phyloP scores from a whole-genome alignment of 35 echinoderm and acorn worm genomes.

The Holothuria glaberrima region DNA sequence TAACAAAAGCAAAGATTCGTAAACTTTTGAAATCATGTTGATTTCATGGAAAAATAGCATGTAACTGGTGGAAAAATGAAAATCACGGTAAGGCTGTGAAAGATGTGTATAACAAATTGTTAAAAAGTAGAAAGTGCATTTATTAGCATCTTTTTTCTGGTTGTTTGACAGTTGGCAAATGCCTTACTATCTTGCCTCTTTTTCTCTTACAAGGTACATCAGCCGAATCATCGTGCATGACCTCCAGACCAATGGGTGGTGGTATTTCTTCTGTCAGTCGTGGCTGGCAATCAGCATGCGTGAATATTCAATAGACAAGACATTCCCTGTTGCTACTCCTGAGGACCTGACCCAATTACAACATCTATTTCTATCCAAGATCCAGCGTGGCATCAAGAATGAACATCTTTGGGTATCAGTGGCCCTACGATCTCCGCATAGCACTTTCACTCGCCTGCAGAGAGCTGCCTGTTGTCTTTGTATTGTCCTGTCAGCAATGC shows the following conservation, averaged over 20 bases:
- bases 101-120: no score
- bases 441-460: slow-evolving; percentile 90
- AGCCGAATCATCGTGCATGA: slow-evolving; percentile 92
- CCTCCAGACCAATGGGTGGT: slow-evolving; percentile 74
- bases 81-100: no score
- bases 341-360: slow-evolving; percentile 83
- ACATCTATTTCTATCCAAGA: slow-evolving; percentile 72
- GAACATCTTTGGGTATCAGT: slow-evolving; percentile 94
- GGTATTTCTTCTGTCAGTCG: slow-evolving; percentile 95
- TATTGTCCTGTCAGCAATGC: slow-evolving; percentile 82
- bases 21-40: no score
- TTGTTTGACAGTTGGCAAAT: no score
- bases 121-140: no score
- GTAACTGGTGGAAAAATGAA: no score
- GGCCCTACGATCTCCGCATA: slow-evolving; percentile 65
- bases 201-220: slow-evolving; percentile 71
- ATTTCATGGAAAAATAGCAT: no score
- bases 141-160: no score
- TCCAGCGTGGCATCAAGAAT: slow-evolving; percentile 81
- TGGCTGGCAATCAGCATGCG: slow-evolving; percentile 84
- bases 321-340: slow-evolving; percentile 54
- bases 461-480: slow-evolving; percentile 79
- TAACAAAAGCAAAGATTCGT: no score
- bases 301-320: slow-evolving; percentile 66
- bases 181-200: neutral